These are phyloP conservation scores for Pachymerium ferrugineum DNA, from an alignment of 2,888 invertebrate species.

Conservation along the genomic window DNA sequence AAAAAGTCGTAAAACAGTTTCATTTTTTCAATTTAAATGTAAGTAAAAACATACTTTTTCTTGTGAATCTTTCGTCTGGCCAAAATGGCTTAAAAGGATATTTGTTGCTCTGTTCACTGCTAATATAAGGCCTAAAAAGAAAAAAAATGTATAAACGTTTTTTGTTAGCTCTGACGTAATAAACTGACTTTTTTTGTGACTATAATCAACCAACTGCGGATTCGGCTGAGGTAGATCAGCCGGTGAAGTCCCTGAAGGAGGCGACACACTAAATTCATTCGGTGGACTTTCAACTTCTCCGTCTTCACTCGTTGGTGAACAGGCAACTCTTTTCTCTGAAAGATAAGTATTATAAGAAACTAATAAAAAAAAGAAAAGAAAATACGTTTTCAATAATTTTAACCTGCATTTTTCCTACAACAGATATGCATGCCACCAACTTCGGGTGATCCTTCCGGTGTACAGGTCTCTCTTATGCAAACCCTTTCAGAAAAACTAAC, in stretches of 20 bases:
- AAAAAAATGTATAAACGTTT: not conserved
- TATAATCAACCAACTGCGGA: not conserved
- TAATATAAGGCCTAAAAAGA: conserved; percentile 60
- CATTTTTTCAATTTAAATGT: not conserved
- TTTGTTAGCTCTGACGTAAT: too few species aligned
- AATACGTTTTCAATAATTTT: not conserved
- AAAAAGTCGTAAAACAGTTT: not conserved
- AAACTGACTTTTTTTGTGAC: not conserved
- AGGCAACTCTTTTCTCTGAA: not conserved
- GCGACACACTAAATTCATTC: conserved; percentile 39
- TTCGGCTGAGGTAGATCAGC: not conserved
- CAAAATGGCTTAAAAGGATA: conserved; percentile 65
- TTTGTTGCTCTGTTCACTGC: conserved; percentile 70
- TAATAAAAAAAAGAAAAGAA: not conserved
- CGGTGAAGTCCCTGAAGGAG: conserved; percentile 33
- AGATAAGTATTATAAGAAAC: not conserved
- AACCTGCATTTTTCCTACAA: not conserved
- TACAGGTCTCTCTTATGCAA: conserved; percentile 51
- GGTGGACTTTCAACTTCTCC: conserved; percentile 37
- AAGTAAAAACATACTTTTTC: conserved; percentile 32
- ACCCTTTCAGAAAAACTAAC: conserved; percentile 69
- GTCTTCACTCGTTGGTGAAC: conserved; percentile 36
- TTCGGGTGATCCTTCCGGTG: conserved; percentile 16
- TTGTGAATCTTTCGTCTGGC: conserved; percentile 51
- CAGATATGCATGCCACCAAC: not conserved